phyloP scores from a whole-genome alignment of 2,797 vertebrate genomes.

The Xenopus petersii region DNA sequence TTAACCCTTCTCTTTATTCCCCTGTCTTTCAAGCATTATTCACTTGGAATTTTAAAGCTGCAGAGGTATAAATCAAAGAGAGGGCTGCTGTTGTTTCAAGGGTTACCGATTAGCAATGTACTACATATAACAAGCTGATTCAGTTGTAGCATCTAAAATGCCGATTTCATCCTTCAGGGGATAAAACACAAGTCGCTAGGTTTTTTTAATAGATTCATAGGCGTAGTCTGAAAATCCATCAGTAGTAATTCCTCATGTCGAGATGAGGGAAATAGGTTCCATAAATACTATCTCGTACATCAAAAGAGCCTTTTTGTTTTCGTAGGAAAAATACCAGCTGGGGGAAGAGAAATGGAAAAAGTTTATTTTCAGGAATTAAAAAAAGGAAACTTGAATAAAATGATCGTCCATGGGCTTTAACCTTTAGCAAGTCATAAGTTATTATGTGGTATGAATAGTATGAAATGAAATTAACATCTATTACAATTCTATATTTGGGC shows the following conservation, averaged over 20 bases:
- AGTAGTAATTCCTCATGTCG: slow-evolving; percentile 52
- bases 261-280: slow-evolving; percentile 56
- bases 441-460: not conserved
- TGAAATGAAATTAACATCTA: not conserved
- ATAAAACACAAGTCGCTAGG: too few species aligned
- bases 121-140: too few species aligned
- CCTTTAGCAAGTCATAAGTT: too few species aligned
- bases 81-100: too few species aligned
- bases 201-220: too few species aligned
- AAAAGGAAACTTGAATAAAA: not conserved
- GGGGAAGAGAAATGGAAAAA: too few species aligned
- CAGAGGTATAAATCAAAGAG: too few species aligned
- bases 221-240: slow-evolving; percentile 3
- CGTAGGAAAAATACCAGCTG: slow-evolving; percentile 52
- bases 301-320: slow-evolving; percentile 52
- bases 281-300: slow-evolving; percentile 47
- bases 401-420: too few species aligned
- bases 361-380: not conserved
- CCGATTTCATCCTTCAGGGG: not conserved
- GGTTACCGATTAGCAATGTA: too few species aligned
- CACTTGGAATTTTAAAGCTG: too few species aligned
- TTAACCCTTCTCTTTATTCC: too few species aligned
- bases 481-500: not conserved
- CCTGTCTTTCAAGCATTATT: too few species aligned
- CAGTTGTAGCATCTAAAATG: not conserved